phyloP scores from a whole-genome alignment of 2,113 vertebrate genomes.

The Callipepla californica region DNA sequence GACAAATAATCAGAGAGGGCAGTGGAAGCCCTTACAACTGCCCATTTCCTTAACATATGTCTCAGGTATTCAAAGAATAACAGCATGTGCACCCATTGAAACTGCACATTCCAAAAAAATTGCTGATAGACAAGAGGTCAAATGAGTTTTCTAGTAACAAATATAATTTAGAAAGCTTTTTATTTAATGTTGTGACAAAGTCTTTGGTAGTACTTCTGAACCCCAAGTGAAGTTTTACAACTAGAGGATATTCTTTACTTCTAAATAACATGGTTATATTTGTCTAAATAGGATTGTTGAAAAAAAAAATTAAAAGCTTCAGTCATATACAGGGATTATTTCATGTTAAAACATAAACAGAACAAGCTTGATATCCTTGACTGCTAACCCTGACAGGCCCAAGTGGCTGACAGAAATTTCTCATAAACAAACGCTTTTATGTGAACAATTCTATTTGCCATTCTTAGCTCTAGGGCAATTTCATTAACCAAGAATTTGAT shows the following conservation, averaged over 20 bases:
- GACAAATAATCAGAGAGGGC: neutral
- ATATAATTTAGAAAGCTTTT: neutral
- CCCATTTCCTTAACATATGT: neutral
- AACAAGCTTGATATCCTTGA: neutral
- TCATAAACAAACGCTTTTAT: conserved; percentile 29
- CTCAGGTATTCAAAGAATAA: neutral
- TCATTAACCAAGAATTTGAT: neutral
- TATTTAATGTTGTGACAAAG: neutral
- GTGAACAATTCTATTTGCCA: neutral
- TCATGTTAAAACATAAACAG: neutral
- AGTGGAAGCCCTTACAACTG: neutral
- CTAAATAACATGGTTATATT: neutral
- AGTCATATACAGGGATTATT: neutral
- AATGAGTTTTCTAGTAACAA: neutral
- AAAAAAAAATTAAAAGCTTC: neutral
- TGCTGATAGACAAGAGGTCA: neutral
- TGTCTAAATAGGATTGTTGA: neutral
- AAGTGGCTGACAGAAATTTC: neutral
- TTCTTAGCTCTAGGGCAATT: neutral
- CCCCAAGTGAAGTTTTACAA: neutral
- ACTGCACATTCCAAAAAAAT: no score
- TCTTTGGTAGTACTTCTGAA: neutral
- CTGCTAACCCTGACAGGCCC: neutral
- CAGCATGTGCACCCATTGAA: neutral
- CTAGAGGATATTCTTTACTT: neutral